Evolutionary conservation across 2,113 vertebrate species (phyloP), one percentile per base, ranked within the genome.

Genomic region (Vidua chalybeata): DNA sequence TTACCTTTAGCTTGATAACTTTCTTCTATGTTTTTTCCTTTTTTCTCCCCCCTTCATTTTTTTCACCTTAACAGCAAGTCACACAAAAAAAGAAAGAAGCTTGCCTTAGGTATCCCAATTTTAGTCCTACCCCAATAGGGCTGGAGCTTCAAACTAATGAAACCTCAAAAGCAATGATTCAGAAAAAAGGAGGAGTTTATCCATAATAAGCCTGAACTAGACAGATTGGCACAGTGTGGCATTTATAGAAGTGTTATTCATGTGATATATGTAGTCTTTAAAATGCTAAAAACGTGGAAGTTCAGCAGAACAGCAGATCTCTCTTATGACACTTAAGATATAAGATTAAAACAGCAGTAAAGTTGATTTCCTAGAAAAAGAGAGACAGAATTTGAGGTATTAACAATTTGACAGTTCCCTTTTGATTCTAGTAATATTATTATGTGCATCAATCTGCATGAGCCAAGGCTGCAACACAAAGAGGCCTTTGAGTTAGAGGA

Each of bases 1-100:
- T 74, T 69, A 43, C 71, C 23, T 82, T 64, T 67, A 61, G 33
- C 33, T 74, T 69, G 43, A 33, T 73, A 58, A 31, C 33, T 87
- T 83, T 24, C 22, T 76, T 96, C 73, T 49, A 3, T 67, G 45
- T 4, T 82, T 66, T 68, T 14, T 5, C 13, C 7, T 14, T 48
- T 67, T 77, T 13, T 15, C 4, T 0, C 2, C 24, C 23, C 39
- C 23, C 7, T 10, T 26, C 5, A 1, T 3, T 3, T 79, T 31
- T 95, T 81, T n/a, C 22, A 13, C 52, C 22, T 31, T 74, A 75
- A 64, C 35, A 48, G 24, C 27, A 61, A 48, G 19, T 69, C 27
- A 10, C 39, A 33, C 26, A 27, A 49, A 85, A 49, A n/a, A 43
- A 71, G 39, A 66, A 76, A 43, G 41, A 64, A 76, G 12, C 18